Evolutionary conservation across 2,113 vertebrate species (phyloP).

Genomic region (Macquaria australasica): DNA sequence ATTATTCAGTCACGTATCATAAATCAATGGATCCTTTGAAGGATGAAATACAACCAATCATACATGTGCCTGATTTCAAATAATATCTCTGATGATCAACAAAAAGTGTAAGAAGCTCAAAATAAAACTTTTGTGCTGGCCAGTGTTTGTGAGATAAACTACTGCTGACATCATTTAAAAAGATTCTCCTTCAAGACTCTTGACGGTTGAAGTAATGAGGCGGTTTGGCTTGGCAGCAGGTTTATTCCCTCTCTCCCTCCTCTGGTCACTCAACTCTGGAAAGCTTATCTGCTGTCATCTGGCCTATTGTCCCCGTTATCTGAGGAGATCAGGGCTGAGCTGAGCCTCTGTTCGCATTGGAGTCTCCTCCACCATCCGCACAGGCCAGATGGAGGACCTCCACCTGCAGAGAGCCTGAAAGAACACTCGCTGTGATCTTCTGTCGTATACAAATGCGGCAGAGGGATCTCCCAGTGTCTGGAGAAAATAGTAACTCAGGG

Average conservation of each 20-base stretch:
- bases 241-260: constrained; percentile 41
- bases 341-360: constrained; percentile 45
- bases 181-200: neutral
- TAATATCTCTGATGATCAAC: neutral
- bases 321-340: constrained; percentile 69
- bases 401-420: constrained; percentile 73
- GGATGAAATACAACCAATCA: neutral
- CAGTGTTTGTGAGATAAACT: neutral
- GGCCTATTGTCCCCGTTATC: constrained; percentile 79
- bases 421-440: constrained; percentile 64
- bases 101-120: neutral
- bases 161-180: neutral
- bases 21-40: neutral
- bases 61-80: neutral
- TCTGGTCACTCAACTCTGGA: constrained; percentile 57
- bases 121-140: neutral
- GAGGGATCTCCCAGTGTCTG: constrained; percentile 38
- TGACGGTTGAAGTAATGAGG: constrained; percentile 30
- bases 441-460: constrained; percentile 57
- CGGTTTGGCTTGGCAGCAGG: constrained; percentile 53
- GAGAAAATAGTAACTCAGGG: neutral
- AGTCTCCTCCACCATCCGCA: constrained; percentile 37
- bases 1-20: neutral
- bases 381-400: constrained; percentile 78
- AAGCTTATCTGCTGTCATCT: constrained; percentile 81